Base-by-base conservation (phyloP, 2,888 invertebrate genomes). In the Andrena camellia region DNA sequence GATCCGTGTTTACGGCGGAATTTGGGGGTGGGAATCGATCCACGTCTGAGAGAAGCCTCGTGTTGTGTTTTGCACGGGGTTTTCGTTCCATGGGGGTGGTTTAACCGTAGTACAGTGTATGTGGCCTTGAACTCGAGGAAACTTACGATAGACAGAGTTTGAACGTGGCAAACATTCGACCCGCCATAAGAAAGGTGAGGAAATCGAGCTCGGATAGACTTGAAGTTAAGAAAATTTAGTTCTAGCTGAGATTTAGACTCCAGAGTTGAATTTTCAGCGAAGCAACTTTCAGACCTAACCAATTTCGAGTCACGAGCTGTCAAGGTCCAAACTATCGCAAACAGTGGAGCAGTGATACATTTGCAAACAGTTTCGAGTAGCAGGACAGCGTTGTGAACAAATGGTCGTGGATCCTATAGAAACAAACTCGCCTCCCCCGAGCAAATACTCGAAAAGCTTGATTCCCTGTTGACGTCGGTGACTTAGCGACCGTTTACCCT, bases 401-500 rank as follows among this genome's bases (percentile, higher is more conserved):
- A 88, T 84, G 75, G 42, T 33, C 74, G 10, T 6, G 31, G 63
- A 81, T 87, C 90, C 88, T 89, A 86, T 81, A 82, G 84, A 91
- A 88, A 90, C 86, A 87, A 89, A 89, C 81, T 76, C 52, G n/a
- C 17, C 57, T 31, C 83, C 91, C 52, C 91, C 91, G 87, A 91
- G 83, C 89, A 92, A 92, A 92, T 92, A 92, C 88, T 92, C 86
- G 86, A 89, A 79, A 64, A 68, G 73, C 23, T 73, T 85, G 86
- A 90, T 83, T 83, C 86, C 87, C 79, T 86, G 92, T 90, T 89
- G 92, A 91, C 90, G 90, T 86, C 85, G 86, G 88, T 91, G 92
- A 92, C 92, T 93, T 91, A 86, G 89, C 91, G 86, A 83, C 87
- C 87, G 90, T 89, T 90, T 88, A 85, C 83, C 81, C 84, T 77